These are phyloP conservation scores for Balanococcus diminutus DNA, from an alignment of 2,888 invertebrate species.

Conservation along the genomic window DNA sequence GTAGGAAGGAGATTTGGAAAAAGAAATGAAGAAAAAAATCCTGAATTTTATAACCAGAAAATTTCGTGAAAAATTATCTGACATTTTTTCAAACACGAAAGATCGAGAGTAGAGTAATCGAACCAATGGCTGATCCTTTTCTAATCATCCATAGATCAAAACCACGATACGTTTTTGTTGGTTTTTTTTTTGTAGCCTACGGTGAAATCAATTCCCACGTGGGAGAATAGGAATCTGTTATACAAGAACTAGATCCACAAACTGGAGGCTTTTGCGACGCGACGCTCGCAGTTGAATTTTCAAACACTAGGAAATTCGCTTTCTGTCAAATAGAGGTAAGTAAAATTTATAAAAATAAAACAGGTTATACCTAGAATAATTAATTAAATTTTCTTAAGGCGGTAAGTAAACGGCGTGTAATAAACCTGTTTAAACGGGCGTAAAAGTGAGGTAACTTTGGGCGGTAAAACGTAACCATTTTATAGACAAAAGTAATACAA, in stretches of 20 bases:
- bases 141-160: neutral
- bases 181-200: neutral
- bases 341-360: neutral
- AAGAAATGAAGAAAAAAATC: no score
- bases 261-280: neutral
- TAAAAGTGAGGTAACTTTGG: conserved; percentile 35
- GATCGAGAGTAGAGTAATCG: no score
- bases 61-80: no score
- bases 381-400: conserved; percentile 19
- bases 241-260: neutral
- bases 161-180: neutral
- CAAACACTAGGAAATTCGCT: conserved; percentile 22
- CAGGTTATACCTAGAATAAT: conserved; percentile 19
- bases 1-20: no score
- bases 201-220: neutral
- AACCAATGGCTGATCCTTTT: no score
- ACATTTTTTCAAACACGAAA: no score
- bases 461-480: conserved; percentile 32
- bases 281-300: neutral
- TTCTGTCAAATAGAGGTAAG: conserved; percentile 23
- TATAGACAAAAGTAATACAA: neutral
- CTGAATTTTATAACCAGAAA: no score
- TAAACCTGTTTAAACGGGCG: conserved; percentile 36
- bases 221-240: conserved; percentile 9
- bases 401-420: neutral